These are phyloP conservation scores for Drosophila ohnishii DNA, from an alignment of 1,140 invertebrate genomes.

Conservation along the genomic window DNA sequence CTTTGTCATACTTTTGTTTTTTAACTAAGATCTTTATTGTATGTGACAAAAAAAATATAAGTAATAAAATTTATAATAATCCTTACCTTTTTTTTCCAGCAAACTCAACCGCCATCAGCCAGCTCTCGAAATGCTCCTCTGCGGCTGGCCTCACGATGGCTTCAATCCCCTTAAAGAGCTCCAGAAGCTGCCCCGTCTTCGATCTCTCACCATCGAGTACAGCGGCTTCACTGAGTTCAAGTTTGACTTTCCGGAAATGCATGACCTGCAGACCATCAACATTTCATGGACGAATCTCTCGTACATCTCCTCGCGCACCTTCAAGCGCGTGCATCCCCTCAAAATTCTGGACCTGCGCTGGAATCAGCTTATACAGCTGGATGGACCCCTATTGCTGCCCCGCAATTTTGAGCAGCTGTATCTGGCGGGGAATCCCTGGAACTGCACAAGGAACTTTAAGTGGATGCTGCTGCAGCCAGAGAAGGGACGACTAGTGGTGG, in stretches of 20 bases:
- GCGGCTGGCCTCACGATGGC: constrained; percentile 71
- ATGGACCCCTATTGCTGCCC: constrained; percentile 75
- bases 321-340: constrained; percentile 77
- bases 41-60: too few species aligned
- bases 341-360: constrained; percentile 84
- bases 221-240: constrained; percentile 80
- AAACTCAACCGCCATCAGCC: not conserved
- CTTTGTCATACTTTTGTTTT: too few species aligned
- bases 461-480: constrained; percentile 84
- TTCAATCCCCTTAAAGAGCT: constrained; percentile 72
- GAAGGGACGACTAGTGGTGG: constrained; percentile 83
- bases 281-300: constrained; percentile 83
- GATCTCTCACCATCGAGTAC: constrained; percentile 77
- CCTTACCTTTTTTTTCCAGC: not conserved
- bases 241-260: constrained; percentile 79
- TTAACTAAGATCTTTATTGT: too few species aligned
- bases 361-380: constrained; percentile 83
- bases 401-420: constrained; percentile 80
- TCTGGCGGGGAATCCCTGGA: constrained; percentile 85
- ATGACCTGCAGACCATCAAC: constrained; percentile 82
- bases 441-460: constrained; percentile 84
- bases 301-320: constrained; percentile 74
- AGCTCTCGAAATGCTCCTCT: constrained; percentile 61
- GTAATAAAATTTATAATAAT: too few species aligned
- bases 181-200: constrained; percentile 71